Conservation (phyloP, 2,113 vertebrate species). For the Nettapus auritus region DNA sequence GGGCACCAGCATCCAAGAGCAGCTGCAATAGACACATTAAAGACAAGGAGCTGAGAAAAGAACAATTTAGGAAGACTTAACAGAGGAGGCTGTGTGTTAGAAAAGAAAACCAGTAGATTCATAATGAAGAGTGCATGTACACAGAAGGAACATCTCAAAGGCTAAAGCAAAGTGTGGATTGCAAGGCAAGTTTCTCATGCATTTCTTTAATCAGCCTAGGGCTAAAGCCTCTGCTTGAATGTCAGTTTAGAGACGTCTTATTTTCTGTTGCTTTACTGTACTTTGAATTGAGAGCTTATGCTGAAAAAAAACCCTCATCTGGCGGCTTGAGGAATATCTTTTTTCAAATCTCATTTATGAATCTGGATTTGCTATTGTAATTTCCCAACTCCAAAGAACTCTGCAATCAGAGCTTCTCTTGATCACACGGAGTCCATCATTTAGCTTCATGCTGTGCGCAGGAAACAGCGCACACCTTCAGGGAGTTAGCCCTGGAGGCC, state of each 20-base stretch:
- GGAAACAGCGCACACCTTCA: not conserved
- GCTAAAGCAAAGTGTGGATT: not conserved
- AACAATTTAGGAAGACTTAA: not conserved
- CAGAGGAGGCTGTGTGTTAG: not conserved
- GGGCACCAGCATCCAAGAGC: conserved; percentile 93
- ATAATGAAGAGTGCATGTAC: fast-evolving
- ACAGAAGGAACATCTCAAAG: not conserved
- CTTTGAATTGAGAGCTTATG: not conserved
- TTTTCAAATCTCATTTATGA: not conserved
- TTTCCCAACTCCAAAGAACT: not conserved
- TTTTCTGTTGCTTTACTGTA: not conserved
- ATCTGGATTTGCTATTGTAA: not conserved
- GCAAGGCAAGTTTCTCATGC: not conserved
- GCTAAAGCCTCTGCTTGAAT: not conserved
- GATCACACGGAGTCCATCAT: not conserved
- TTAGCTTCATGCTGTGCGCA: not conserved
- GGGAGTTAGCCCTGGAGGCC: not conserved
- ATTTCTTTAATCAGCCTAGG: not conserved
- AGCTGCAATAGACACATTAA: conserved; percentile 76
- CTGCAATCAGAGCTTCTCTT: not conserved
- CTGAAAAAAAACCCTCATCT: not conserved
- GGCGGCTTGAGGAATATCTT: not conserved
- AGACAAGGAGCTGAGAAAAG: not conserved
- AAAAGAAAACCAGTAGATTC: not conserved
- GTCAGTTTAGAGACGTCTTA: not conserved